Evolutionary conservation across 1,140 invertebrate species (phyloP).

Genomic region (Delia radicum): DNA sequence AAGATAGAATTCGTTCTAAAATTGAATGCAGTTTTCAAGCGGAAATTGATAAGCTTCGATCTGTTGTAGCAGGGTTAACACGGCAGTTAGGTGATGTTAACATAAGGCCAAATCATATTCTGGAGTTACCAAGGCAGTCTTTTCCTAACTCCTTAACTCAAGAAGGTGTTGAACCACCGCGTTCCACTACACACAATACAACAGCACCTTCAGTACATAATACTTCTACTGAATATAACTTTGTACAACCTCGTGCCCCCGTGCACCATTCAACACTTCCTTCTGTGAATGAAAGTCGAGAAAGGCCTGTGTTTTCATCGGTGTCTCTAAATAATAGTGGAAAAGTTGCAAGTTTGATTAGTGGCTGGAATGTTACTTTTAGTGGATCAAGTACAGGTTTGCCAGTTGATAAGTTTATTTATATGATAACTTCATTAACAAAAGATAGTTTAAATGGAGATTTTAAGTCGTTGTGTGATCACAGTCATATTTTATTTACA

Average conservation of each 20-base stretch:
- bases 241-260: too few relatives aligned
- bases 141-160: neutral
- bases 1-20: neutral
- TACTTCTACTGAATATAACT: too few relatives aligned
- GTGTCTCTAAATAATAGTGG: neutral
- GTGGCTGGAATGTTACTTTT: neutral
- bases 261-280: neutral
- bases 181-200: neutral
- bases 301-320: neutral
- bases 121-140: neutral
- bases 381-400: neutral
- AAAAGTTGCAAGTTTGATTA: neutral
- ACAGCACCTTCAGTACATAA: too few relatives aligned
- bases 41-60: neutral
- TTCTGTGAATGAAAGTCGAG: neutral
- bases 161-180: neutral
- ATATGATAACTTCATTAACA: neutral
- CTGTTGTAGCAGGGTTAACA: neutral
- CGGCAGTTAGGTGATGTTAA: neutral
- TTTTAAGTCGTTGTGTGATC: neutral
- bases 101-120: neutral
- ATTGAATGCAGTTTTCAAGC: neutral
- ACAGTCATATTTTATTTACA: neutral
- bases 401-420: neutral
- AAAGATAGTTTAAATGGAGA: neutral